Base-by-base conservation (phyloP, 2,888 invertebrate species). In the Macaria liturata region DNA sequence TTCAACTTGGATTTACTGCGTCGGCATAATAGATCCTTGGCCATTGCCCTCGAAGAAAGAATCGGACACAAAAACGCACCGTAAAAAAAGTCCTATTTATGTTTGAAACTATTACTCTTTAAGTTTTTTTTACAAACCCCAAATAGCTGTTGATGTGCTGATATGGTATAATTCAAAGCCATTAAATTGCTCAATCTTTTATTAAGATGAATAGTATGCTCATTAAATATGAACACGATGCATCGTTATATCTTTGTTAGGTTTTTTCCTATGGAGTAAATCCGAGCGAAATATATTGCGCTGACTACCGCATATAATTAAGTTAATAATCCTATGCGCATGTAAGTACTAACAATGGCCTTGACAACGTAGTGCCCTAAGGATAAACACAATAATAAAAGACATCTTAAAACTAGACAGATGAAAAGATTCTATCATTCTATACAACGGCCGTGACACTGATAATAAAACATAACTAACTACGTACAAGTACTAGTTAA, bases 11-110 rank as follows among this genome's bases (percentile, higher is more conserved):
- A 37, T 69, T 62, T 45, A 47, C 39, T 9, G 48, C 48, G 57
- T 57, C 55, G 55, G 53, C 62, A 57, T 57, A 64, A 66, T 49
- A 53, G 62, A 59, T 61, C 66, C 64, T 69, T 72, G 73, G 72
- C 74, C 71, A 71, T 64, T 61, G 72, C 69, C 71, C 74, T 62
- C 55, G 49, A 56, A 61, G 64, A 62, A 57, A 59, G 39, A 57
- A 60, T 46, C 60, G 54, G 63, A 49, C 45, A 55, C 51, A 55
- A 53, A 48, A 49, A 49, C 50, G 42, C 43, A 50, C 4, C 42
- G 43, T 9, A 50, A 7, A 51, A 56, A 50, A 50, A 56, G 30
- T 49, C 20, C 7, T 46, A 40, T 46, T 46, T 30, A 39, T n/a
- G 9, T 42, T 42, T 42, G 42, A 6, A 37, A 37, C 4, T 37